phyloP scores from a whole-genome alignment of 2,797 vertebrate species.

The Anas flavirostris region DNA sequence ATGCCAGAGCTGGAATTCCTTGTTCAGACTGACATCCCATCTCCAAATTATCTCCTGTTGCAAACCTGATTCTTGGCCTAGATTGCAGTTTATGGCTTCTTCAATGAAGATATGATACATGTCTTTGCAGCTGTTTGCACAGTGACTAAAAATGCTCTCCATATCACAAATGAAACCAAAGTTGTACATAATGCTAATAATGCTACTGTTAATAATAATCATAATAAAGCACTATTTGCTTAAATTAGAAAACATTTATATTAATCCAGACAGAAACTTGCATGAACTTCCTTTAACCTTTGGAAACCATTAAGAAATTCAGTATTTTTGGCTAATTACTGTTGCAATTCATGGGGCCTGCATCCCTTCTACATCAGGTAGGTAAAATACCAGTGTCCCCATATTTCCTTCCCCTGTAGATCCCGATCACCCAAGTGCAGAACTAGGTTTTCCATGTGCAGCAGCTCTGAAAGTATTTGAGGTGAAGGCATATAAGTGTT shows the following conservation, averaged over 20 bases:
- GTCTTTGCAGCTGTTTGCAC: neutral
- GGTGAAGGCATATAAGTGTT: neutral
- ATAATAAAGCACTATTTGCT: conserved; percentile 20
- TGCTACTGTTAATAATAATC: neutral
- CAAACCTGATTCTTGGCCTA: neutral
- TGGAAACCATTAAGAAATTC: conserved; percentile 13
- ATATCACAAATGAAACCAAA: neutral
- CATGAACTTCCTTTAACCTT: conserved; percentile 52
- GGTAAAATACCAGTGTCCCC: neutral
- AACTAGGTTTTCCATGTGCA: neutral
- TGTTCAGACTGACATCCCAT: conserved; percentile 8
- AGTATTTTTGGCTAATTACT: conserved; percentile 21
- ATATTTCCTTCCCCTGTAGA: neutral
- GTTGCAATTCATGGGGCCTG: neutral
- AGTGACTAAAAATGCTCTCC: neutral
- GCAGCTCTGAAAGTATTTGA: neutral
- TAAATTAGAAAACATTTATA: conserved; percentile 29
- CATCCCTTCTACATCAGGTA: neutral
- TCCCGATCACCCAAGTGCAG: neutral
- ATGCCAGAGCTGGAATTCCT: conserved; percentile 1
- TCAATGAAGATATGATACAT: neutral
- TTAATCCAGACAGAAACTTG: conserved; percentile 11
- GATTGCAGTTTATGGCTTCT: neutral
- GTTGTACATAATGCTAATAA: neutral
- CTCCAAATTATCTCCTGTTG: conserved; percentile 2